Conservation (phyloP, 1,140 invertebrate species). For the Anadara kagoshimensis region DNA sequence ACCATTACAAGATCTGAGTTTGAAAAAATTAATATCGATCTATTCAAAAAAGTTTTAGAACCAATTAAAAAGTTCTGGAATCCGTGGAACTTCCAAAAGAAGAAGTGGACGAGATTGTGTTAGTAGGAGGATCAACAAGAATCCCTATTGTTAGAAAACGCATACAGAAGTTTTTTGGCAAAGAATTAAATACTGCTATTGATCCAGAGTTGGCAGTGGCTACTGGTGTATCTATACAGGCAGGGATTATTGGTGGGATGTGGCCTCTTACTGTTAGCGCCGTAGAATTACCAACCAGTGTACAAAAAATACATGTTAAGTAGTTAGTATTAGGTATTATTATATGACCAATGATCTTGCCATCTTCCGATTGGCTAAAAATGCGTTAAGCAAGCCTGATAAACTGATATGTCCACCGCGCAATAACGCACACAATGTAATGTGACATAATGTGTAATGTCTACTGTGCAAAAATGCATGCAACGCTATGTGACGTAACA, state of each 20-base stretch:
- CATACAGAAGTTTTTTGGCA: constrained; percentile 71
- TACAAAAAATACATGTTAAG: constrained; percentile 71
- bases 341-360: no score
- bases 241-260: constrained; percentile 76
- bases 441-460: no score
- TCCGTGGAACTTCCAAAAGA: constrained; percentile 83
- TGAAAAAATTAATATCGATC: constrained; percentile 74
- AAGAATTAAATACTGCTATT: constrained; percentile 73
- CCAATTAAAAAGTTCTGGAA: constrained; percentile 80
- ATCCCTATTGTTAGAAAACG: constrained; percentile 74
- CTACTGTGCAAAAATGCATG: no score
- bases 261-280: constrained; percentile 77
- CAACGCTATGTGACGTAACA: no score
- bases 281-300: constrained; percentile 72
- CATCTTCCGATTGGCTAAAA: no score
- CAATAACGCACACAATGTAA: no score
- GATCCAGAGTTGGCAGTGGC: constrained; percentile 77
- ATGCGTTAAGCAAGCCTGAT: no score
- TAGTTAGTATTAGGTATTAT: no score
- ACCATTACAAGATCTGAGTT: constrained; percentile 68
- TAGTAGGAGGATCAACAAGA: constrained; percentile 76
- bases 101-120: constrained; percentile 75
- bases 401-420: no score
- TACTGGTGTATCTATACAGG: constrained; percentile 76
- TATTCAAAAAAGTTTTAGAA: constrained; percentile 72